Evolutionary conservation across 2,113 vertebrate genomes (phyloP), one percentile per base, ranked within the genome.

Genomic region (Galbula dea): DNA sequence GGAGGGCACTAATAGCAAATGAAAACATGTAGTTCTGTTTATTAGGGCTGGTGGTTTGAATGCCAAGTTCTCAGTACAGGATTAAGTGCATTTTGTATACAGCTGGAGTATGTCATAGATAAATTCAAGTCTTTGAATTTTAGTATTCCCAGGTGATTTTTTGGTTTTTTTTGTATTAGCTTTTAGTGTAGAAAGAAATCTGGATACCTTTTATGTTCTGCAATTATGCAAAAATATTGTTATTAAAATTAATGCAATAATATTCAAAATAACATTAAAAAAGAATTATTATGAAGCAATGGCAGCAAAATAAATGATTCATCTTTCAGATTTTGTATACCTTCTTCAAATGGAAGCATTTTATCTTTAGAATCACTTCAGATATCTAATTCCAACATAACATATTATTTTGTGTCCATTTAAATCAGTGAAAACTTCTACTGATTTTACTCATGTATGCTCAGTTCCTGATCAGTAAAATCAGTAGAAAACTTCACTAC

Each of bases 21-120:
- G 81, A 59, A 96, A 96, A 89, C 83, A 85, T 1, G 19, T 21
- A 89, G 82, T 82, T 87, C 86, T 95, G 83, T 93, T 95, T 93
- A 83, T 79, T 89, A 67, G 87, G 79, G 66, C 89, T 81, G 77
- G 21, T 88, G 83, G 58, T 86, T 61, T 96, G 94, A 87, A 92
- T 89, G 93, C 74, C 92, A 96, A 92, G 83, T 90, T 92, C 88
- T 83, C 79, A 85, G 73, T 68, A 36, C 62, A 73, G 86, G 62
- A 91, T 74, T 86, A 90, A 90, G 58, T 92, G 89, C 85, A 59
- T 93, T 96, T 96, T 90, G 65, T 66, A 83, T 96, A 85, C 92
- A 97, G 95, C 92, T 98, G 96, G 88, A 89, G 66, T 85, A 93
- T 93, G 86, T 97, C 94, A 93, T 59, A 82, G 82, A 95, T 95